Evolutionary conservation across 2,888 invertebrate species (phyloP).

Genomic region (Monoplex corrugatus): DNA sequence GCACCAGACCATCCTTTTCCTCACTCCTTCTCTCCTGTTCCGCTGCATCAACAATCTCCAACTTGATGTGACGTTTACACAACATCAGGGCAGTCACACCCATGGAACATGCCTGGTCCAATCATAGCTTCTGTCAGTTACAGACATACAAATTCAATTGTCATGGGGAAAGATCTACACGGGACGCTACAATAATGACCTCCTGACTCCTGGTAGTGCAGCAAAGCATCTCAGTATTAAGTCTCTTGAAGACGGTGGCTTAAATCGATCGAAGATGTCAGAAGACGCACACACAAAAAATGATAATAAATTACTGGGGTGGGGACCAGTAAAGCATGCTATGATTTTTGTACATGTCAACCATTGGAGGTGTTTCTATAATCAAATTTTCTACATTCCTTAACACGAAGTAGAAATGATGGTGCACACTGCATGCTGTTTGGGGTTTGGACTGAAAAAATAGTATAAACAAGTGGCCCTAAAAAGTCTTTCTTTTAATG

Average conservation of each 20-base stretch:
- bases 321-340: too few relatives aligned
- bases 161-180: not conserved
- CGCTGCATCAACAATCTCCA: slow-evolving; percentile 11
- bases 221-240: not conserved
- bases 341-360: too few relatives aligned
- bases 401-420: too few relatives aligned
- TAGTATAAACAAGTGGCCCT: too few relatives aligned
- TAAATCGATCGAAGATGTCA: not conserved
- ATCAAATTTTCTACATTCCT: too few relatives aligned
- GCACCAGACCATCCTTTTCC: not conserved
- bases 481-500: too few relatives aligned
- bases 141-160: not conserved
- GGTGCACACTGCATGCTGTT: too few relatives aligned
- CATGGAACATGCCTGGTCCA: not conserved
- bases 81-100: not conserved
- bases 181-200: not conserved
- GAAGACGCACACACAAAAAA: not conserved
- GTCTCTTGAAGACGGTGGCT: not conserved
- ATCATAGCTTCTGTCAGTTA: slow-evolving; percentile 8
- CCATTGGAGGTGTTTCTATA: too few relatives aligned
- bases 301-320: not conserved
- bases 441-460: too few relatives aligned
- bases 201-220: not conserved
- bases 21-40: not conserved
- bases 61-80: slow-evolving; percentile 4